phyloP scores from a whole-genome alignment of 2,888 invertebrate species.

The Ischnura elegans region DNA sequence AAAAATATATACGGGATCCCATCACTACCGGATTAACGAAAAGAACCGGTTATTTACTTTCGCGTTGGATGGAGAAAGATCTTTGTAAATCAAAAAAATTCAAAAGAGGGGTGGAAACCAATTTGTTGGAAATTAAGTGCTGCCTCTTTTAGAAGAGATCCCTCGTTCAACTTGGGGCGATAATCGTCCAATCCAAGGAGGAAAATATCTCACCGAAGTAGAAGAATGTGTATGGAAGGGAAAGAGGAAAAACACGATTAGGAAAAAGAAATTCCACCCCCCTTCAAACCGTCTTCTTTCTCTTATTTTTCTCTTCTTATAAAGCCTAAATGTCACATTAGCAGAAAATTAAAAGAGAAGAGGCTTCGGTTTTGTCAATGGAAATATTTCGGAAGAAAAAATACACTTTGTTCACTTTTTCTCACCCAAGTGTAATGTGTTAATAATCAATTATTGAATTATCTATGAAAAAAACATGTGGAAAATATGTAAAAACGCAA shows the following conservation, averaged over 20 bases:
- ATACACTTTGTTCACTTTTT: too few species aligned
- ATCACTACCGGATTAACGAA: not conserved
- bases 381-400: too few species aligned
- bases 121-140: constrained; percentile 24
- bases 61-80: not conserved
- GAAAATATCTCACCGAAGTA: not conserved
- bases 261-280: not conserved
- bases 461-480: too few species aligned
- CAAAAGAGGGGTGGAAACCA: constrained; percentile 33
- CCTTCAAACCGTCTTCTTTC: not conserved
- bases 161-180: not conserved
- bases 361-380: too few species aligned
- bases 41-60: not conserved
- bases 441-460: too few species aligned
- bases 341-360: not conserved
- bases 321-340: not conserved
- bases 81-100: not conserved
- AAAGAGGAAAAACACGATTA: not conserved
- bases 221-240: not conserved
- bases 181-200: constrained; percentile 7
- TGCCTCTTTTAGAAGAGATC: not conserved
- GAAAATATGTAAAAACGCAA: too few species aligned
- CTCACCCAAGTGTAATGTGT: too few species aligned
- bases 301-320: not conserved
- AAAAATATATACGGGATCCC: not conserved